Evolutionary conservation across 2,888 invertebrate genomes (phyloP).

Genomic region (Phyllotreta cruciferae): DNA sequence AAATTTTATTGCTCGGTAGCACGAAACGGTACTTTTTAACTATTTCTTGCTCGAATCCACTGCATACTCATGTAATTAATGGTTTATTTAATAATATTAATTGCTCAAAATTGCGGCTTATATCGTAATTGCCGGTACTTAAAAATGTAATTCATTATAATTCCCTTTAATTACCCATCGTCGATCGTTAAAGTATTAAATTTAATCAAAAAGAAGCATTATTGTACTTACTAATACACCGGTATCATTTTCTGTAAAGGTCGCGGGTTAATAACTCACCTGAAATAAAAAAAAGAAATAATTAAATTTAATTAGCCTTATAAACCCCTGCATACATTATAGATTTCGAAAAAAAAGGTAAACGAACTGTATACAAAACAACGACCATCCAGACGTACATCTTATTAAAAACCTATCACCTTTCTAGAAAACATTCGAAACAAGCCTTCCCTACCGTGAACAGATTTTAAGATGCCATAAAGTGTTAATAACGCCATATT

Average conservation of each 20-base stretch:
- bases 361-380: no score
- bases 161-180: no score
- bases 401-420: conserved; percentile 20
- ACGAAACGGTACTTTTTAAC: conserved; percentile 21
- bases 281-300: no score
- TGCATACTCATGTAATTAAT: conserved; percentile 12
- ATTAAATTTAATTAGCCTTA: no score
- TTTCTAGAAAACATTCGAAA: conserved; percentile 20
- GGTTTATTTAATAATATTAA: conserved; percentile 17
- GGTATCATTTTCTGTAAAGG: no score
- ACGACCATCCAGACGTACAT: conserved; percentile 1
- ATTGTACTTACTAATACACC: no score
- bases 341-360: no score
- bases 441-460: conserved; percentile 37
- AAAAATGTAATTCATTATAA: background rate
- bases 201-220: no score
- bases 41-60: conserved; percentile 12
- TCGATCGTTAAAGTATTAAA: no score
- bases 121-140: conserved; percentile 8
- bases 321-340: no score
- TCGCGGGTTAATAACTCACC: no score
- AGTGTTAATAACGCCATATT: conserved; percentile 44
- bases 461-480: conserved; percentile 42
- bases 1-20: conserved; percentile 19
- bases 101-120: conserved; percentile 8